These are phyloP conservation scores for Sinhomidia bicolor DNA, from an alignment of 2,888 invertebrate species.

Conservation along the genomic window DNA sequence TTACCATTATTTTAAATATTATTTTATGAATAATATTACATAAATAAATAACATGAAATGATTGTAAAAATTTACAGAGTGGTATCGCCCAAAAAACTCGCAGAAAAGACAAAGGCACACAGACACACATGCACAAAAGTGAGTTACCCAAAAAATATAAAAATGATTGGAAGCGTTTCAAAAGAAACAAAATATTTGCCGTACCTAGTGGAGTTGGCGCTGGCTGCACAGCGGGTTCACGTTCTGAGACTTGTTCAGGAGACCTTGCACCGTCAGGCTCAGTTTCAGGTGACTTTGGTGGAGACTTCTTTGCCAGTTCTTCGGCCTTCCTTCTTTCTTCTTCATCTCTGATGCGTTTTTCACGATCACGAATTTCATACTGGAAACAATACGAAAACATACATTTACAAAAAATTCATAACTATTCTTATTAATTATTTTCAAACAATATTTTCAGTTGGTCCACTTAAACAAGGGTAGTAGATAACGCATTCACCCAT, in stretches of 20 bases:
- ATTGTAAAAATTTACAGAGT: conserved; percentile 32
- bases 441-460: neutral
- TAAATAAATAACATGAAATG: conserved; percentile 28
- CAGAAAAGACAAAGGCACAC: conserved; percentile 70
- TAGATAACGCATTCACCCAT: conserved; percentile 3
- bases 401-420: neutral
- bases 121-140: conserved; percentile 65
- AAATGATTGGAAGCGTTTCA: conserved; percentile 41
- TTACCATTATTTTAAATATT: conserved; percentile 37
- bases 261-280: conserved; percentile 79
- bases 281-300: conserved; percentile 83
- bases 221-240: conserved; percentile 74
- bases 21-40: conserved; percentile 29
- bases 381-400: conserved; percentile 81
- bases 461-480: conserved; percentile 28
- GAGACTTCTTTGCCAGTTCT: conserved; percentile 90
- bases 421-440: neutral
- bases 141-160: conserved; percentile 52
- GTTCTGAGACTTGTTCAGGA: conserved; percentile 79
- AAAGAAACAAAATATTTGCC: neutral
- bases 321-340: conserved; percentile 87
- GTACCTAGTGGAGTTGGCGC: conserved; percentile 71
- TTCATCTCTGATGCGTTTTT: conserved; percentile 89
- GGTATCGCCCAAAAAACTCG: conserved; percentile 61
- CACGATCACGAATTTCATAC: conserved; percentile 98